Base-by-base conservation (phyloP, 2,797 vertebrate genomes). In the Cygnus olor region DNA sequence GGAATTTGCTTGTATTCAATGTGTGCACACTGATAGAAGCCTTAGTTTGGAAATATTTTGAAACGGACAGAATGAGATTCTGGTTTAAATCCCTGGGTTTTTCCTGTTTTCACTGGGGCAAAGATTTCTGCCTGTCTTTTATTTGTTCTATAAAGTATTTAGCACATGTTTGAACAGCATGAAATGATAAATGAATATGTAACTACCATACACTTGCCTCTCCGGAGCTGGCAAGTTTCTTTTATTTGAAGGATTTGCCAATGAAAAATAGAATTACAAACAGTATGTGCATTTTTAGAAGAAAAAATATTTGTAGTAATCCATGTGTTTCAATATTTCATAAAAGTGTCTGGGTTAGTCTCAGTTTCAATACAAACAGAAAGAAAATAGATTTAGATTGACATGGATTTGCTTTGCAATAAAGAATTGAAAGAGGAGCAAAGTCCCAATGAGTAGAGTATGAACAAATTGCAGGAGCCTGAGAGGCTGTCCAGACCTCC, bases 311-410 rank as follows among this genome's bases (percentile, higher is more conserved):
- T 93, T 85, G 79, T 36, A 70, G 64, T 6, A 58, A 88, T 56
- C n/a, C 47, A 21, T 7, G 12, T 30, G 66, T 54, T 91, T 91
- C 93, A 81, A 44, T 86, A 96, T 88, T 90, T 91, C 82, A 71
- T 66, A 9, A 8, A 60, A 86, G 40, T 17, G 53, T 32, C 73
- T 2, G 11, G 9, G 47, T 20, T 78, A 36, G 69, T 83, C 82
- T 89, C 65, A 9, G 20, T 92, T 95, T 80, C 85, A 94, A 71
- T 24, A 44, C 57, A 92, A 95, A 89, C 78, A 70, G 56, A 88
- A 78, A 66, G 79, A 77, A 93, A 92, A 94, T 30, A 76, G 65
- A 54, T 65, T 91, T 58, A 51, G 53, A 91, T 57, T 68, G 85
- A 89, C 80, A 47, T n/a, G 65, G 56, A 49, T 91, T 80, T 57